Conservation (phyloP, 2,113 vertebrate genomes). For the Sinocyclocheilus rhinocerous region DNA sequence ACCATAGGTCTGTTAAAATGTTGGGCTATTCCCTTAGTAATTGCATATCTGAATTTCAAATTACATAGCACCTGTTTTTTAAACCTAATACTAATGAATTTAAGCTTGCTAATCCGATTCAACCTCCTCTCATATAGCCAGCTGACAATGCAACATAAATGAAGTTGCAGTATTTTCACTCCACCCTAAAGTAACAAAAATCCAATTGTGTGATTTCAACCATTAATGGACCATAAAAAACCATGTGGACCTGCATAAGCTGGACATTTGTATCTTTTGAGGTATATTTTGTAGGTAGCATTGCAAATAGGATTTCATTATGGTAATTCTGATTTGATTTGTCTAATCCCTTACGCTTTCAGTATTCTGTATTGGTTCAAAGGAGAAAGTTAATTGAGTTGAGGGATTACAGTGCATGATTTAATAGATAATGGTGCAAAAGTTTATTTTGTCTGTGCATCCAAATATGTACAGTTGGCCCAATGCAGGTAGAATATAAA, state of each 20-base stretch:
- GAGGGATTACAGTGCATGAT: not conserved
- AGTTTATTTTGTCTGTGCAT: not conserved
- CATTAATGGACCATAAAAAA: not conserved
- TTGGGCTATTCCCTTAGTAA: constrained; percentile 46
- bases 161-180: constrained; percentile 8
- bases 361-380: not conserved
- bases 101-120: not conserved
- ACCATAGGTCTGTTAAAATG: constrained; percentile 52
- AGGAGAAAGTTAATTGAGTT: not conserved
- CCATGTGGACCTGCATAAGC: not conserved
- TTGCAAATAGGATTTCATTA: not conserved
- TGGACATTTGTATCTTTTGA: constrained; percentile 5
- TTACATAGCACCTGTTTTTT: not conserved
- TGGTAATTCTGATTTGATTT: constrained; percentile 28
- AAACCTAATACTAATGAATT: constrained; percentile 8
- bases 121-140: not conserved
- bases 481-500: not conserved
- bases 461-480: not conserved
- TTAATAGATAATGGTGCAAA: not conserved
- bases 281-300: not conserved
- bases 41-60: constrained; percentile 38
- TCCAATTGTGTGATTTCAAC: not conserved
- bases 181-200: not conserved
- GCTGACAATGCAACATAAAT: constrained; percentile 26
- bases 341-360: not conserved